Conservation (phyloP, 2,113 vertebrate genomes). For the Tachycineta bicolor region DNA sequence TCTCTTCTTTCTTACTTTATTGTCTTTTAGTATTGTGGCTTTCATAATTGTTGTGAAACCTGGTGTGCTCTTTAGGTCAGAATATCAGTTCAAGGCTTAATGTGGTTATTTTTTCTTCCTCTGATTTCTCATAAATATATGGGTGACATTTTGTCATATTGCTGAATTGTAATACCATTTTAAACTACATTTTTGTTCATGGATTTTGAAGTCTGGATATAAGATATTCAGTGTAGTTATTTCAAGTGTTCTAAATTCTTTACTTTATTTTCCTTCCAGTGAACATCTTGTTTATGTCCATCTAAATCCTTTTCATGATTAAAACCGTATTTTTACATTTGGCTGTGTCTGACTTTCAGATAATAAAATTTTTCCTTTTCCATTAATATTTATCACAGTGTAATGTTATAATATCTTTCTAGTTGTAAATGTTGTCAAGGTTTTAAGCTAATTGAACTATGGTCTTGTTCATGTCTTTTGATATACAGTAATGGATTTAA, state of each 20-base stretch:
- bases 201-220: not conserved
- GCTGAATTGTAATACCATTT: not conserved
- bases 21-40: not conserved
- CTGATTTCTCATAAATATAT: not conserved
- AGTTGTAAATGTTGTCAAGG: not conserved
- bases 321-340: not conserved
- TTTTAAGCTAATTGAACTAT: not conserved
- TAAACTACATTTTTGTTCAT: not conserved
- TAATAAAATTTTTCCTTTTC: not conserved
- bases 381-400: not conserved
- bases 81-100: not conserved
- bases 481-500: not conserved
- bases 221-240: not conserved
- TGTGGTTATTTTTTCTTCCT: not conserved
- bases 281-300: not conserved
- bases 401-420: not conserved
- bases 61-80: not conserved
- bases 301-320: not conserved
- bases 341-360: not conserved
- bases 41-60: not conserved
- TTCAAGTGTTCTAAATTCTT: not conserved
- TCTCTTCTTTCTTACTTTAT: not conserved
- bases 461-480: not conserved
- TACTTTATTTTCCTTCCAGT: not conserved
- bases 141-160: not conserved